Evolutionary conservation across 35 echinoderm and acorn worm species (phyloP).

Genomic region (Chiridota heheva): DNA sequence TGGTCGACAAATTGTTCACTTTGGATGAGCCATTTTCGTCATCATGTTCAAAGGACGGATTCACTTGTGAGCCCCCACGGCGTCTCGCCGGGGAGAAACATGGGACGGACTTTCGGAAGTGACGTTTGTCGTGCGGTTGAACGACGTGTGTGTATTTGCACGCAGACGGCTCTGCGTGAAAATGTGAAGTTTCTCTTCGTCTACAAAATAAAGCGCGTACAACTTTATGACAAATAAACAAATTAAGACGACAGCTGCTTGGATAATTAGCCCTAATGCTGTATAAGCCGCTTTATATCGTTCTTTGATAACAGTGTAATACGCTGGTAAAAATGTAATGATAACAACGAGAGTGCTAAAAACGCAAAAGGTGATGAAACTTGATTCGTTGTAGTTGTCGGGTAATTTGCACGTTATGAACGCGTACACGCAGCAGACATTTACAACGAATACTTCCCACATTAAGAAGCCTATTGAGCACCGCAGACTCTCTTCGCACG

Average conservation of each 20-base stretch:
- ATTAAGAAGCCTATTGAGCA: conserved; percentile 61
- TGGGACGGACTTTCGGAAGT: conserved; percentile 35
- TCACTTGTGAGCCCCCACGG: too few relatives aligned
- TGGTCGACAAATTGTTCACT: too few relatives aligned
- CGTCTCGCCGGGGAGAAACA: background rate
- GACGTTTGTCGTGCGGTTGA: conserved; percentile 19
- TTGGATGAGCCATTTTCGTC: too few relatives aligned
- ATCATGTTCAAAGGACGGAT: too few relatives aligned
- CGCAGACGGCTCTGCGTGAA: conserved; percentile 81
- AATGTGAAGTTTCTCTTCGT: conserved; percentile 85
- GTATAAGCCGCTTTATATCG: conserved; percentile 75
- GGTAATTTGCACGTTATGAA: conserved; percentile 91
- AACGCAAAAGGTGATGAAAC: conserved; percentile 88
- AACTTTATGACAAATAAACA: conserved; percentile 89
- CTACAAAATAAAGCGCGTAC: conserved; percentile 94
- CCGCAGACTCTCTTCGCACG: conserved; percentile 48
- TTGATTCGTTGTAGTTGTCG: conserved; percentile 95
- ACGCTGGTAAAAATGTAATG: conserved; percentile 73
- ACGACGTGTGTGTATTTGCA: conserved; percentile 66
- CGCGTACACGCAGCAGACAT: conserved; percentile 86
- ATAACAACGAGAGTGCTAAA: conserved; percentile 86
- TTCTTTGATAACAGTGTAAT: conserved; percentile 73
- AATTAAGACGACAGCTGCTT: conserved; percentile 82
- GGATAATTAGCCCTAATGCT: conserved; percentile 76
- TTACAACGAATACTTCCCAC: conserved; percentile 74